Evolutionary conservation across 2,797 vertebrate species (phyloP).

Genomic region (Cyclura pinguis): DNA sequence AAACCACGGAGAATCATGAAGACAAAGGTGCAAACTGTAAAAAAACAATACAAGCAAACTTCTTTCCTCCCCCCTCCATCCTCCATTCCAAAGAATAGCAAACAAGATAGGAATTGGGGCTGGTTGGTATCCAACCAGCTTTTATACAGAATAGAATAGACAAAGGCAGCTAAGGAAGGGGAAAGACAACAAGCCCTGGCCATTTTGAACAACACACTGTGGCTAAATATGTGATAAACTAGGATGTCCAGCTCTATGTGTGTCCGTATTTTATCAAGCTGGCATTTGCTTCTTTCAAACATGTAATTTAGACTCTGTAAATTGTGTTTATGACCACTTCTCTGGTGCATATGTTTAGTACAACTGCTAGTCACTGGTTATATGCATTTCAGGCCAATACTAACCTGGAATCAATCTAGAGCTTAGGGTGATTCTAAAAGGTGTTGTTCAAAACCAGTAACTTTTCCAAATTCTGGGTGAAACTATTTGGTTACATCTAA

Average conservation of each 20-base stretch:
- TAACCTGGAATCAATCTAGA: not conserved
- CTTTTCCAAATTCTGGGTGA: not conserved
- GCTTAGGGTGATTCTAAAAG: not conserved
- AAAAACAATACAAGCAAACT: not conserved
- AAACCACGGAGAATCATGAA: conserved; percentile 1
- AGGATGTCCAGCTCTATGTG: not conserved
- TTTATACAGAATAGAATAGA: conserved; percentile 11
- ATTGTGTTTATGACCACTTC: not conserved
- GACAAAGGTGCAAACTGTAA: not conserved
- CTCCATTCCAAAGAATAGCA: conserved; percentile 9
- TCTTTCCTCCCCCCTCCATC: not conserved
- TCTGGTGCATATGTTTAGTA: not conserved
- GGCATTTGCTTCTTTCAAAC: no score
- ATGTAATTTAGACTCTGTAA: not conserved
- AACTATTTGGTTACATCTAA: not conserved
- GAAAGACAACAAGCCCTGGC: not conserved
- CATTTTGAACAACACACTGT: not conserved
- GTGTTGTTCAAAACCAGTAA: not conserved
- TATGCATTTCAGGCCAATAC: no score
- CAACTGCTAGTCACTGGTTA: no score
- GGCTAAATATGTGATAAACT: not conserved
- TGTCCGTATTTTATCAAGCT: not conserved
- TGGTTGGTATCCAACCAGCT: conserved; percentile 3
- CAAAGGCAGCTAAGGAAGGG: not conserved
- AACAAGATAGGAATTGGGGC: conserved; percentile 5